These are phyloP conservation scores for Tenthredo mesomela DNA, from an alignment of 2,888 invertebrate species.

Conservation along the genomic window DNA sequence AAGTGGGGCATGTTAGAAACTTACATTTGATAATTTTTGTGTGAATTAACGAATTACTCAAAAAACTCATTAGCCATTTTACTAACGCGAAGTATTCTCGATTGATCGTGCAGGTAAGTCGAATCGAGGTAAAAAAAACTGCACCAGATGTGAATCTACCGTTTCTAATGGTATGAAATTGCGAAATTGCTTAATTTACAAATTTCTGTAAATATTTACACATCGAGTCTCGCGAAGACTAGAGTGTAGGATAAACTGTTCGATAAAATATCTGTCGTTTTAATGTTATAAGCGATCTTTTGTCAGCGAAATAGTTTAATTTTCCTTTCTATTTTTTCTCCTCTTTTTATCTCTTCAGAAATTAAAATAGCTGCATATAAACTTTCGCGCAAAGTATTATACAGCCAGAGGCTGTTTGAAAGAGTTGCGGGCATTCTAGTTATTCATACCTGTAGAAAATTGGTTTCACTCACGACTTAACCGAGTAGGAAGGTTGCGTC, in stretches of 20 bases:
- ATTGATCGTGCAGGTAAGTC: not conserved
- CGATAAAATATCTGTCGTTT: not conserved
- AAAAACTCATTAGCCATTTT: not conserved
- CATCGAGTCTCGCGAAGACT: not conserved
- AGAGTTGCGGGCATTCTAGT: slow-evolving; percentile 47
- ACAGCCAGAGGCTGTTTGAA: slow-evolving; percentile 32
- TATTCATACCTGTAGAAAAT: slow-evolving; percentile 61
- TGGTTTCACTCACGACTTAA: slow-evolving; percentile 69
- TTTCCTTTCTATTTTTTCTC: slow-evolving; percentile 42
- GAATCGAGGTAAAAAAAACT: not conserved
- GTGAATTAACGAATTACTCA: not conserved
- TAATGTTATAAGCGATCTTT: not conserved
- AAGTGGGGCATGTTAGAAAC: slow-evolving; percentile 50
- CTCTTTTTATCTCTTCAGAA: not conserved
- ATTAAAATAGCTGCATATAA: not conserved
- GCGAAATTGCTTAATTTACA: not conserved
- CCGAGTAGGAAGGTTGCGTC: slow-evolving; percentile 65
- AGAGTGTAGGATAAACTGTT: too few relatives aligned
- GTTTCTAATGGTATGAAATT: not conserved
- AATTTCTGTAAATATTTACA: not conserved
- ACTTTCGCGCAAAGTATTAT: slow-evolving; percentile 24
- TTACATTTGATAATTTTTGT: not conserved
- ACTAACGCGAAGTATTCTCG: not conserved
- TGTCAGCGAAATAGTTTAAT: not conserved
- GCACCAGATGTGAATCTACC: not conserved